Conservation (phyloP, 2,113 vertebrate species). For the Xenopus laevis region DNA sequence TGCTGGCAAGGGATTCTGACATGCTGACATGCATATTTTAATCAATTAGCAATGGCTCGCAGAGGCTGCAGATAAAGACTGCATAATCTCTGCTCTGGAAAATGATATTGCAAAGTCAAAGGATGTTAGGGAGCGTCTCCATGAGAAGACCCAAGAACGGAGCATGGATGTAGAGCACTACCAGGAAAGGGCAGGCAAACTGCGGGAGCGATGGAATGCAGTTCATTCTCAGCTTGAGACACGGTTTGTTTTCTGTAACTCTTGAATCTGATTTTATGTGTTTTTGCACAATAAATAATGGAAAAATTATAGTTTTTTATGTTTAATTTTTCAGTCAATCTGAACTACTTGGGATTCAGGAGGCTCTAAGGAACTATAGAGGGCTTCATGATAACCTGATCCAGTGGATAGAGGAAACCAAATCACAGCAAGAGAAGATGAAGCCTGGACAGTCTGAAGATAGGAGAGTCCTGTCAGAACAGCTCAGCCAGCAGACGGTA, state of each 20-base stretch:
- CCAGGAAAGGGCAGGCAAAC: conserved; percentile 80
- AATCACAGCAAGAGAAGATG: conserved; percentile 83
- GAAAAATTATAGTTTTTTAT: background rate
- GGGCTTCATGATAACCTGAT: conserved; percentile 79
- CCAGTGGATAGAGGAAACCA: conserved; percentile 90
- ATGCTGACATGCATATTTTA: background rate
- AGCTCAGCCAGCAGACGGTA: conserved; percentile 93
- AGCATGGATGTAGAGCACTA: conserved; percentile 85
- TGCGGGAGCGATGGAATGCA: conserved; percentile 83
- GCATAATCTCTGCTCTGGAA: conserved; percentile 71
- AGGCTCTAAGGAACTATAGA: conserved; percentile 81
- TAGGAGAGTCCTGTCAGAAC: conserved; percentile 84
- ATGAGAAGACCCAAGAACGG: conserved; percentile 73
- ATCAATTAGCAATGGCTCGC: conserved; percentile 74
- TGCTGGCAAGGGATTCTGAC: no score
- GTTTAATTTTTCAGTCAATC: conserved; percentile 59
- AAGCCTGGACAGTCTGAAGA: conserved; percentile 84
- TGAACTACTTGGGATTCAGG: conserved; percentile 80
- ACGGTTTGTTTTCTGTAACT: conserved; percentile 69
- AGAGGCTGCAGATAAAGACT: conserved; percentile 73
- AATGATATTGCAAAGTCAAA: conserved; percentile 70
- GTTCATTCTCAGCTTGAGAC: conserved; percentile 78
- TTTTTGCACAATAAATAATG: no score
- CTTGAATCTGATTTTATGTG: background rate
- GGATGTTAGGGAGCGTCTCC: conserved; percentile 71